These are phyloP conservation scores for Drosophila recens DNA, from an alignment of 2,888 invertebrate species.

Conservation along the genomic window DNA sequence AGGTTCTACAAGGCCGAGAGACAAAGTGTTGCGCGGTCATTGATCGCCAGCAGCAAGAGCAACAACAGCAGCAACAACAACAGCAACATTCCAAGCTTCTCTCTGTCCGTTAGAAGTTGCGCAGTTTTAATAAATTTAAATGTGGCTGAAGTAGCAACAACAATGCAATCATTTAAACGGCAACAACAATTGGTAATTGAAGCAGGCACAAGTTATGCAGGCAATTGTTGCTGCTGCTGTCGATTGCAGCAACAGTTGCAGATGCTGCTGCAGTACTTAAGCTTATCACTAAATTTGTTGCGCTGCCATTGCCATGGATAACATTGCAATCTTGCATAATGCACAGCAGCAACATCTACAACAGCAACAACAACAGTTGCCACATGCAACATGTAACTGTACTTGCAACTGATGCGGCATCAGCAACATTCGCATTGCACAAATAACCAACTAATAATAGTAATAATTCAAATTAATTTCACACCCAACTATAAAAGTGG, in stretches of 20 bases:
- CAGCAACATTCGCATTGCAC: slow-evolving; percentile 63
- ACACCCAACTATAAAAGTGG: slow-evolving; percentile 62
- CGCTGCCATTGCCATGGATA: slow-evolving; percentile 40
- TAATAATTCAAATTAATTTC: slow-evolving; percentile 79
- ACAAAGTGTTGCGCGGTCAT: slow-evolving; percentile 62
- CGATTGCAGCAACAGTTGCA: slow-evolving; percentile 38
- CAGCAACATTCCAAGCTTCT: slow-evolving; percentile 60
- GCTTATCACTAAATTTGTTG: slow-evolving; percentile 54
- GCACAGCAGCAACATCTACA: slow-evolving; percentile 44
- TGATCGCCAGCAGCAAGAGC: slow-evolving; percentile 51
- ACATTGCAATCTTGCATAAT: slow-evolving; percentile 58
- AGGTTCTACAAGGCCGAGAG: slow-evolving; percentile 17
- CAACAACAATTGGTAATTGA: slow-evolving; percentile 79
- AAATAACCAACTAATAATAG: slow-evolving; percentile 78
- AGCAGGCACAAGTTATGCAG: slow-evolving; percentile 60
- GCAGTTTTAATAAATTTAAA: slow-evolving; percentile 82
- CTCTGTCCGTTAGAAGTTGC: slow-evolving; percentile 65
- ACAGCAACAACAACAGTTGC: neutral
- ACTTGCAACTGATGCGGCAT: slow-evolving; percentile 30
- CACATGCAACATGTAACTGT: slow-evolving; percentile 42
- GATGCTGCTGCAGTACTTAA: slow-evolving; percentile 34
- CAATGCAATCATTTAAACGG: slow-evolving; percentile 76
- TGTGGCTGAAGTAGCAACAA: slow-evolving; percentile 58
- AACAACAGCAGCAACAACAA: slow-evolving; percentile 39
- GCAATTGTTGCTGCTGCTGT: slow-evolving; percentile 23